Evolutionary conservation across 2,797 vertebrate species (phyloP).

Genomic region (Sciurus vulgaris): DNA sequence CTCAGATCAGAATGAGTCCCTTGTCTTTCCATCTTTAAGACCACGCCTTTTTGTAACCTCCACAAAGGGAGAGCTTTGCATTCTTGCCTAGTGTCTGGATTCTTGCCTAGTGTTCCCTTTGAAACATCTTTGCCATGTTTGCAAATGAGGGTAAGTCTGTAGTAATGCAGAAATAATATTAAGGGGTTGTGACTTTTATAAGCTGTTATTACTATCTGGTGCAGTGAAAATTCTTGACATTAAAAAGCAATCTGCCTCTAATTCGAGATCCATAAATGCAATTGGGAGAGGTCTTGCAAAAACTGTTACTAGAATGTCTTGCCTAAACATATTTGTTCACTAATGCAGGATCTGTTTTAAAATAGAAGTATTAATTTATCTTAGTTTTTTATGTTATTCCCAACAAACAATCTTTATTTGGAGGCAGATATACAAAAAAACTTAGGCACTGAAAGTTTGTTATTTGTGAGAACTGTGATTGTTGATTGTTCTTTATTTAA

Average conservation of each 20-base stretch:
- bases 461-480: slow-evolving; percentile 42
- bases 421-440: background rate
- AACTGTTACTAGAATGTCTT: background rate
- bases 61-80: background rate
- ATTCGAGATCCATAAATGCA: slow-evolving; percentile 24
- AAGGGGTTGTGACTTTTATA: background rate
- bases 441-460: slow-evolving; percentile 15
- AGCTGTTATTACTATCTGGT: background rate
- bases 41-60: background rate
- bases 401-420: background rate
- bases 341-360: slow-evolving; percentile 44
- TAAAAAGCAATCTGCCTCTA: background rate
- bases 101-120: background rate
- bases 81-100: background rate
- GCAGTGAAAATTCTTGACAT: slow-evolving; percentile 35
- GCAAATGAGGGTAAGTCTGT: background rate
- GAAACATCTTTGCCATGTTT: slow-evolving; percentile 45
- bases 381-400: slow-evolving; percentile 39
- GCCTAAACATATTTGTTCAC: slow-evolving; percentile 13
- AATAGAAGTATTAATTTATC: background rate
- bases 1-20: background rate
- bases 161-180: slow-evolving; percentile 25
- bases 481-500: slow-evolving; percentile 65
- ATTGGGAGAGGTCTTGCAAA: slow-evolving; percentile 6
- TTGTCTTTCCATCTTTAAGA: slow-evolving; percentile 3